Conservation (phyloP, 2,888 invertebrate species). For the Graphium colonna region DNA sequence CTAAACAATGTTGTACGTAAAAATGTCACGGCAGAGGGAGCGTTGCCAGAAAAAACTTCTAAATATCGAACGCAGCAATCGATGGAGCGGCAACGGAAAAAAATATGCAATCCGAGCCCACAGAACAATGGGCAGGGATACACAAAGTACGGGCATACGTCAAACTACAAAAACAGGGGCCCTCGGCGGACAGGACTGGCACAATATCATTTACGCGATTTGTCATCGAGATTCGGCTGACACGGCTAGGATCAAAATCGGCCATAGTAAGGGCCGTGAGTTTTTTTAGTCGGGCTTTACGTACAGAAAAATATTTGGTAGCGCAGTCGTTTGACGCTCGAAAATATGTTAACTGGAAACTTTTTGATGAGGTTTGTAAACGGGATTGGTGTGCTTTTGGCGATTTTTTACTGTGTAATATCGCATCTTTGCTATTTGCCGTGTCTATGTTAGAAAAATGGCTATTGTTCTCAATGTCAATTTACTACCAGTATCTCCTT, state of each 20-base stretch:
- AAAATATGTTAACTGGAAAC: no score
- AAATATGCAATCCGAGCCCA: slow-evolving; percentile 43
- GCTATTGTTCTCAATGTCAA: no score
- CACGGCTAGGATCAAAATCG: slow-evolving; percentile 36
- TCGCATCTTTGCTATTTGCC: no score
- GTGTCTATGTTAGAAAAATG: no score
- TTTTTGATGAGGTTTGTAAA: no score
- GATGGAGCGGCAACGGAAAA: slow-evolving; percentile 48
- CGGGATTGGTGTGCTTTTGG: no score
- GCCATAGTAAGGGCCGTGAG: not conserved
- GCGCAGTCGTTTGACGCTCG: no score
- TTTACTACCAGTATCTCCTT: no score
- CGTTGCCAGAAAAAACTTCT: not conserved
- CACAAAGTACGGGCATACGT: slow-evolving; percentile 66
- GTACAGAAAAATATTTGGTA: no score
- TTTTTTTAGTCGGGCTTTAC: not conserved
- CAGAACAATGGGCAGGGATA: slow-evolving; percentile 50
- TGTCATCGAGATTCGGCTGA: slow-evolving; percentile 70
- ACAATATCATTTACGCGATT: slow-evolving; percentile 77
- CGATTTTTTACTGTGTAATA: no score
- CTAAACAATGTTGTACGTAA: no score
- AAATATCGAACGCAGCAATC: slow-evolving; percentile 29
- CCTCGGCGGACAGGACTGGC: slow-evolving; percentile 49
- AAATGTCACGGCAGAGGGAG: no score
- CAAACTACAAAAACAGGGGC: slow-evolving; percentile 73